Percentiles rank a stretch among this genome's conserved stretches.
phyloP scores from a whole-genome alignment of 1,140 invertebrate genomes.

The Neocloeon triangulifer region DNA sequence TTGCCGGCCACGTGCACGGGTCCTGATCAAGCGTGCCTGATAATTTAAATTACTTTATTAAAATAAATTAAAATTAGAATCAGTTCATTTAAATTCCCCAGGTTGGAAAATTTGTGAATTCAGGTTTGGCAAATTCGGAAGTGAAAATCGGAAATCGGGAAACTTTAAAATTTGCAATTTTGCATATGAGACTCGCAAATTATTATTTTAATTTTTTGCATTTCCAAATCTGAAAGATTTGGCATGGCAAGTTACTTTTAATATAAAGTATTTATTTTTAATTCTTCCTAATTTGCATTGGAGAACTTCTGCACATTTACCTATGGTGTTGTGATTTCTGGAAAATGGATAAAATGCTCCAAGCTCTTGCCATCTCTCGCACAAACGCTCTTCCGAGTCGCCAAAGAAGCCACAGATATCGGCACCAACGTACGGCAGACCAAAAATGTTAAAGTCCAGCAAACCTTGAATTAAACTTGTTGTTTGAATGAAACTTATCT shows the following conservation, averaged over 20 bases:
- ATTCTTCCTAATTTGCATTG: too few species aligned
- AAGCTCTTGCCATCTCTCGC: constrained; percentile 18
- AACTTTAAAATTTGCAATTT: too few species aligned
- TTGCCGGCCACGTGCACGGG: constrained; percentile 10
- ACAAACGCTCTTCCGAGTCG: constrained; percentile 19
- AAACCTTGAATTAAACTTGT: constrained; percentile 3
- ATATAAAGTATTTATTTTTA: too few species aligned
- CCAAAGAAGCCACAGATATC: constrained; percentile 31
- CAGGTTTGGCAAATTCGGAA: too few species aligned
- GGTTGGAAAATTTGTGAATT: too few species aligned
- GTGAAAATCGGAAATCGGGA: too few species aligned
- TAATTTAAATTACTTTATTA: not conserved
- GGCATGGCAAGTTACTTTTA: too few species aligned
- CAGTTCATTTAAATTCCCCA: constrained; percentile 9
- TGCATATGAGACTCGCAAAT: too few species aligned
- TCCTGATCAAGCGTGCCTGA: constrained; percentile 12
- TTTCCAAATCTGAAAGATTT: too few species aligned
- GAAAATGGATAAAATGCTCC: constrained; percentile 25
- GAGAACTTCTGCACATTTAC: too few species aligned
- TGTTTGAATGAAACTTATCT: constrained; percentile 1
- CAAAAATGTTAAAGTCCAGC: constrained; percentile 24
- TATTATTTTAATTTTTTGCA: too few species aligned
- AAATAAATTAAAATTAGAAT: constrained; percentile 2
- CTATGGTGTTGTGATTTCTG: constrained; percentile 20
- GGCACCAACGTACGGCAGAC: constrained; percentile 24